phyloP scores from a whole-genome alignment of 2,797 vertebrate species.

The Enteromius mattozi region DNA sequence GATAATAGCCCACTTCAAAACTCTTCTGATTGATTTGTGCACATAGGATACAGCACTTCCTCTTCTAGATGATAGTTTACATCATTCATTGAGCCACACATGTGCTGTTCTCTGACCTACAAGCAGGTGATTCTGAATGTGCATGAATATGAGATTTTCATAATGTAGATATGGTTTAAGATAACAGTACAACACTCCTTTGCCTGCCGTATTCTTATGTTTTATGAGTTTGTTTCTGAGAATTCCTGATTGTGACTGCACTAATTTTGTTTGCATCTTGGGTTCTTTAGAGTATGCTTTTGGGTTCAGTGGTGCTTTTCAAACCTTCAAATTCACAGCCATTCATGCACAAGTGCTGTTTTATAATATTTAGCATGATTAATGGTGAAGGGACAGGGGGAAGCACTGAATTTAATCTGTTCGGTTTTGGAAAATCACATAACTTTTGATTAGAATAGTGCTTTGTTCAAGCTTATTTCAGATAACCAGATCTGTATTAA shows the following conservation, averaged over 20 bases:
- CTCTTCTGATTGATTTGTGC: conserved; percentile 71
- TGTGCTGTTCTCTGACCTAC: conserved; percentile 80
- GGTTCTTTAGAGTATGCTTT: conserved; percentile 39
- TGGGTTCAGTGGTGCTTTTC: conserved; percentile 40
- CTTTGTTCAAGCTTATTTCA: neutral
- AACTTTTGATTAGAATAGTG: conserved; percentile 15
- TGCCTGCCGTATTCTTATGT: conserved; percentile 77
- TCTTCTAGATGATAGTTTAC: conserved; percentile 53
- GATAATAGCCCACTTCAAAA: conserved; percentile 49
- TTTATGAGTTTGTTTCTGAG: conserved; percentile 62
- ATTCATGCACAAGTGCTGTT: neutral
- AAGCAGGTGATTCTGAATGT: conserved; percentile 15
- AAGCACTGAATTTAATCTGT: neutral
- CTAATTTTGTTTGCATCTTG: conserved; percentile 49
- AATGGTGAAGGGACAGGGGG: neutral
- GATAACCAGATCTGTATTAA: neutral
- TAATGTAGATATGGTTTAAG: conserved; percentile 72
- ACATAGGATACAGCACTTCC: conserved; percentile 66
- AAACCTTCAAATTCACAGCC: conserved; percentile 26
- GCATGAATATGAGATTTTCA: conserved; percentile 34
- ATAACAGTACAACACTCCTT: conserved; percentile 76
- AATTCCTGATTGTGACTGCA: conserved; percentile 51
- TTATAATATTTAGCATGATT: conserved; percentile 46
- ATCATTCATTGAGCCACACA: conserved; percentile 61
- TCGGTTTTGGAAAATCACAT: neutral